phyloP scores from a whole-genome alignment of 1,140 invertebrate species.

The Brachionus plicatilis region DNA sequence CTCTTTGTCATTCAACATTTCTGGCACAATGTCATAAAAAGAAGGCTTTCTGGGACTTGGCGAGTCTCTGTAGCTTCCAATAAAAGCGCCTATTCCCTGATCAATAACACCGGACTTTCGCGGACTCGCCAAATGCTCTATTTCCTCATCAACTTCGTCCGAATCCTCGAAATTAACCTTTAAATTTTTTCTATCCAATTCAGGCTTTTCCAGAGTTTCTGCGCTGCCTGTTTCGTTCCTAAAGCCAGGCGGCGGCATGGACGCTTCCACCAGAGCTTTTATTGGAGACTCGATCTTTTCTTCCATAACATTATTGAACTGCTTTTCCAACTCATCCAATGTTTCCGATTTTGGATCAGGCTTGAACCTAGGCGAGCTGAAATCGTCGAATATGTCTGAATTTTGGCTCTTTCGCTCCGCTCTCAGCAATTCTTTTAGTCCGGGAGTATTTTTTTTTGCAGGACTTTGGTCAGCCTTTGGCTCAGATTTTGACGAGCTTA shows the following conservation, averaged over 20 bases:
- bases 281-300: neutral
- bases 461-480: neutral
- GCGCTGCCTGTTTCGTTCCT: neutral
- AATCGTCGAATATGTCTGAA: neutral
- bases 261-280: neutral
- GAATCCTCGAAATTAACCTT: constrained; percentile 12
- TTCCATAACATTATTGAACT: neutral
- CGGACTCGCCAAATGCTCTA: neutral
- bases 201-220: neutral
- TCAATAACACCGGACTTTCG: neutral
- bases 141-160: constrained; percentile 1
- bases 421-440: neutral
- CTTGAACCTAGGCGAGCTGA: neutral
- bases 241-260: neutral
- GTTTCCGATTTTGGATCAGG: constrained; percentile 7
- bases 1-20: constrained; percentile 8
- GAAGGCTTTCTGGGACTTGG: neutral
- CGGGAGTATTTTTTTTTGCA: neutral
- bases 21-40: neutral
- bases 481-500: neutral
- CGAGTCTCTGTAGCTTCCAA: neutral
- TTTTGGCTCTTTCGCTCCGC: neutral
- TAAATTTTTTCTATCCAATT: neutral
- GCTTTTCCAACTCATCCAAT: neutral
- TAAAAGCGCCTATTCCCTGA: neutral